Evolutionary conservation across 2,113 vertebrate genomes (phyloP), one percentile per base, ranked within the genome.

Genomic region (Entelurus aequoreus): DNA sequence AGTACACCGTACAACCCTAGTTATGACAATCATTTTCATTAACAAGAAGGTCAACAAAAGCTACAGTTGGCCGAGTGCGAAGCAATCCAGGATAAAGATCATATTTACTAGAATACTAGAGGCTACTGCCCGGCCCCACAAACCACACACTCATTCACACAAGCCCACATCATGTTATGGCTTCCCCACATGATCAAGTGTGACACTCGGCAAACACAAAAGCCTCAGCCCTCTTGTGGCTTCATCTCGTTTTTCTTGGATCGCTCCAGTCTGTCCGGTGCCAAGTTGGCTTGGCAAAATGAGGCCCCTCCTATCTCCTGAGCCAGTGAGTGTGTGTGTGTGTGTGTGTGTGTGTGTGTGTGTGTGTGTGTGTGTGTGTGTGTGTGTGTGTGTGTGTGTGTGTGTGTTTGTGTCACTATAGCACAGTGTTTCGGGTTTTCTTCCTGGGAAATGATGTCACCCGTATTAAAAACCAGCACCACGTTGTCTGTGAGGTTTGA

Each of bases 151-250:
- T 9, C 37, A 6, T 12, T 4, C 38, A 16, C 82, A 88, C 83
- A 85, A 87, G 80, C 92, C 76, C 88, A 88, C 87, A 82, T 77
- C 86, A 91, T 91, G 91, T 93, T 93, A 91, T 84, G 92, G 94
- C 92, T 91, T 92, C 94, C 92, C 89, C 92, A 89, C 88, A 87
- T 96, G 94, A 96, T 96, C 91, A 91, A 94, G 92, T 92, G 90
- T 94, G 95, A 95, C 95, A 95, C 93, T 94, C 92, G 87, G 92
- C 94, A 96, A 95, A 97, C 94, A 96, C 93, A 88, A 93, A 93
- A 94, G 91, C 91, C 90, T 84, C 81, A 88, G 90, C 90, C 87
- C 91, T 93, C 93, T 94, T 91, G 84, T 90, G 91, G 92, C 88
- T 90, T 90, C 80, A 89, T 90, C 92, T 87, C 93, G 93, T 88